phyloP scores from a whole-genome alignment of 2,797 vertebrate genomes.

The Epinephelus coioides region DNA sequence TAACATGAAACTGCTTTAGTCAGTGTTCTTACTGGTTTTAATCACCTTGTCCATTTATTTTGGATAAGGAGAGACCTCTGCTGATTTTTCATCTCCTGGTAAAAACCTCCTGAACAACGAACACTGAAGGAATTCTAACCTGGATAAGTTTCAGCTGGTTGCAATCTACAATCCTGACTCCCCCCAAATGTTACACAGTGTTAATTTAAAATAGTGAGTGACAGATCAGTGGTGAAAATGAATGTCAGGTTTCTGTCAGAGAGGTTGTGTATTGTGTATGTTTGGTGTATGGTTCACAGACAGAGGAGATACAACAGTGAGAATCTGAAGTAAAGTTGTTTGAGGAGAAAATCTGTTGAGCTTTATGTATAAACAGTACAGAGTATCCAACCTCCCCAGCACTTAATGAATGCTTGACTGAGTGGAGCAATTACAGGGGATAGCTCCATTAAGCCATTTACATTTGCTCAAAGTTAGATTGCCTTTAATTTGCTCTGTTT shows the following conservation, averaged over 20 bases:
- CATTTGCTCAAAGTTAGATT: slow-evolving; percentile 75
- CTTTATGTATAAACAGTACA: slow-evolving; percentile 45
- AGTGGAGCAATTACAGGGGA: slow-evolving; percentile 76
- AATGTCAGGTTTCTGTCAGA: background rate
- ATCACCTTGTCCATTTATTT: no score
- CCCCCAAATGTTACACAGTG: no score
- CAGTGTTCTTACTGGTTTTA: no score
- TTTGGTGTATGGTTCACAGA: background rate
- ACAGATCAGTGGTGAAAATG: slow-evolving; percentile 13
- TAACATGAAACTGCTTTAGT: no score
- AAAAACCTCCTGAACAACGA: no score
- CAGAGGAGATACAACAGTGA: background rate
- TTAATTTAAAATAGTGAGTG: background rate
- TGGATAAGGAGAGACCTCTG: no score
- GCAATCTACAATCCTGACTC: no score
- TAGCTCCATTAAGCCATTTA: slow-evolving; percentile 74
- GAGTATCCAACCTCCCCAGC: slow-evolving; percentile 51
- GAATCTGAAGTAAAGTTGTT: slow-evolving; percentile 20
- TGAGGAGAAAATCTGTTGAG: slow-evolving; percentile 43
- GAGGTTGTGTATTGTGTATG: background rate
- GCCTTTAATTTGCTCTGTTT: slow-evolving; percentile 74
- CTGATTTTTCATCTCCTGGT: no score
- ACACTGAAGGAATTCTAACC: no score
- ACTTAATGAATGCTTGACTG: slow-evolving; percentile 75
- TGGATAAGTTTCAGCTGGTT: no score